Conservation (phyloP, 2,888 invertebrate genomes). For the Diploptera punctata region DNA sequence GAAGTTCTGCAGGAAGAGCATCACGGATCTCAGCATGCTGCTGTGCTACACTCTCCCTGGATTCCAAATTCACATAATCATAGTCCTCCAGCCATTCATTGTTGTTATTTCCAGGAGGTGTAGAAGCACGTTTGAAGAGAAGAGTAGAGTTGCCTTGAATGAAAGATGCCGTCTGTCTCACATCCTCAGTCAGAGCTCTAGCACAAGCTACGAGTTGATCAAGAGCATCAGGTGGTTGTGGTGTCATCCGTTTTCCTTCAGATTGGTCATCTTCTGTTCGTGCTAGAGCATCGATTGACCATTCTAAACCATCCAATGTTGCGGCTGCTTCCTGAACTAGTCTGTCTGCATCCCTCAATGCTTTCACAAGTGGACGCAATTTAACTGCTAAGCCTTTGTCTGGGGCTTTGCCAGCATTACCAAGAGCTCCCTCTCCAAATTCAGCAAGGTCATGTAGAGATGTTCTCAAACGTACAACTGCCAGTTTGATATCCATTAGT, state of each 20-base stretch:
- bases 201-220: constrained; percentile 90
- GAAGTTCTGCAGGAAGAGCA: constrained; percentile 73
- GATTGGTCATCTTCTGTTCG: constrained; percentile 59
- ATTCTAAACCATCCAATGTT: constrained; percentile 76
- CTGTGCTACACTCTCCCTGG: constrained; percentile 72
- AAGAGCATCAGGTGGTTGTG: constrained; percentile 72
- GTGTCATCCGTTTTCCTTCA: constrained; percentile 26
- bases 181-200: constrained; percentile 86
- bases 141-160: constrained; percentile 85
- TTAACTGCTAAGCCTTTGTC: constrained; percentile 79
- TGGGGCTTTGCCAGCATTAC: constrained; percentile 82
- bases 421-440: constrained; percentile 87
- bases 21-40: constrained; percentile 77
- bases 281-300: constrained; percentile 73
- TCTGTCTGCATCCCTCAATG: constrained; percentile 79
- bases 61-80: constrained; percentile 86
- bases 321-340: constrained; percentile 80
- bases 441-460: constrained; percentile 87
- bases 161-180: constrained; percentile 87
- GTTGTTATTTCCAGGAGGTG: constrained; percentile 54
- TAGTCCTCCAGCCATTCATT: constrained; percentile 82
- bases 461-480: constrained; percentile 77
- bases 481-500: constrained; percentile 80
- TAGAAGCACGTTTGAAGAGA: constrained; percentile 71
- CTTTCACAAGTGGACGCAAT: constrained; percentile 78